These are phyloP conservation scores for Pseudococcus viburni DNA, from an alignment of 2,888 invertebrate species.

Conservation along the genomic window DNA sequence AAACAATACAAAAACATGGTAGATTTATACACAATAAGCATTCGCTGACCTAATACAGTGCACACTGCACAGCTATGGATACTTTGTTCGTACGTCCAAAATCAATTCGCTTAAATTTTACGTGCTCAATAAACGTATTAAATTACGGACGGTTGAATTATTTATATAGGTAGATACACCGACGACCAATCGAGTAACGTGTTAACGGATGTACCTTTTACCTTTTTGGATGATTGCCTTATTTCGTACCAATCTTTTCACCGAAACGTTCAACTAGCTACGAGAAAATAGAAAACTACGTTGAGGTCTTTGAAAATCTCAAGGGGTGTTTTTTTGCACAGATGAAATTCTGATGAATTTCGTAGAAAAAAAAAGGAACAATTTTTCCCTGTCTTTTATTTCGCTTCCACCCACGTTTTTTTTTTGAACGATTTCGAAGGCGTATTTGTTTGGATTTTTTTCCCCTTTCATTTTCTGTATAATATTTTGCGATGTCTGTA, in stretches of 20 bases:
- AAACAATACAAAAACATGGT: background rate
- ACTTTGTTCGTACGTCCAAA: background rate
- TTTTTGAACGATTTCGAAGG: background rate
- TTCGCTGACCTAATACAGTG: conserved; percentile 21
- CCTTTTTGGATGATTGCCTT: background rate
- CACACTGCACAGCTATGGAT: background rate
- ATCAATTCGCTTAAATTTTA: conserved; percentile 36
- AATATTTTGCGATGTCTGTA: background rate
- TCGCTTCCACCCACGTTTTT: background rate
- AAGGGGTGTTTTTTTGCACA: background rate
- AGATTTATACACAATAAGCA: background rate
- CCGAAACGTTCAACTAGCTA: background rate
- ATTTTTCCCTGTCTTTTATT: background rate
- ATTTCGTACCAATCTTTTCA: background rate
- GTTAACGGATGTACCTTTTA: conserved; percentile 10
- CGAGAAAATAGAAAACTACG: background rate
- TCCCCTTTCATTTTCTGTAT: background rate
- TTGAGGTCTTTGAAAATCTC: background rate
- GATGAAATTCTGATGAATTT: background rate
- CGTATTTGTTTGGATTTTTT: background rate
- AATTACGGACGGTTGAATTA: conserved; percentile 23
- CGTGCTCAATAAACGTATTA: conserved; percentile 19
- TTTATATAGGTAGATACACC: background rate
- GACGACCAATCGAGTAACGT: background rate
- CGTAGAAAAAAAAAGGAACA: background rate